Evolutionary conservation across 2,797 vertebrate genomes (phyloP).

Genomic region (Thripadectes ignobilis): DNA sequence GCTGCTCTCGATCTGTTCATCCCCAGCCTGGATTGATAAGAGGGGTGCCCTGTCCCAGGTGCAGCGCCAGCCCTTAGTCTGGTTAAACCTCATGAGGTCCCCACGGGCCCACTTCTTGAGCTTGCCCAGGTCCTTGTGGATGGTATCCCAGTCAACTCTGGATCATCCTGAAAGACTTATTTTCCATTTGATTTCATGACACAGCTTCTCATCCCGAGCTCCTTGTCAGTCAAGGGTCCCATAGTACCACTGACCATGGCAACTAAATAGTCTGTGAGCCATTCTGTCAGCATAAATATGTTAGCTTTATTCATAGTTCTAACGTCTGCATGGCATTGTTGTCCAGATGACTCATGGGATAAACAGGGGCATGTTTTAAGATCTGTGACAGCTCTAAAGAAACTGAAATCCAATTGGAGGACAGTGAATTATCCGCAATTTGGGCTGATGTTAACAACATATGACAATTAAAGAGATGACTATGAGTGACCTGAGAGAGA

Average conservation of each 20-base stretch:
- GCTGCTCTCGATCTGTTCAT: neutral
- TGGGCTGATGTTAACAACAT: neutral
- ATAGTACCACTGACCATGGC: neutral
- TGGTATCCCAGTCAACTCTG: neutral
- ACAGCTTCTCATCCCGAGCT: neutral
- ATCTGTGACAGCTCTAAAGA: neutral
- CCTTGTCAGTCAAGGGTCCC: neutral
- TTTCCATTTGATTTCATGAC: neutral
- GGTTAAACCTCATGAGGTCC: neutral
- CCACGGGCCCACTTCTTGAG: neutral
- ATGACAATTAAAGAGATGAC: neutral
- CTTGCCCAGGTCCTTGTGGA: neutral
- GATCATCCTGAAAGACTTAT: neutral
- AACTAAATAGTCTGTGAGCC: neutral
- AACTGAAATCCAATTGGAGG: neutral
- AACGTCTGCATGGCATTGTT: neutral
- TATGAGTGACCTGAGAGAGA: neutral
- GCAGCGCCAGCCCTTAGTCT: neutral
- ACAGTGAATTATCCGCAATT: neutral
- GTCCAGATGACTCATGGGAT: neutral
- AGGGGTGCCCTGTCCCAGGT: neutral
- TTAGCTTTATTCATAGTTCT: neutral
- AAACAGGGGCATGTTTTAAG: neutral
- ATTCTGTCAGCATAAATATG: neutral
- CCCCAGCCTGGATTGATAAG: neutral